Conservation (phyloP, 2,888 invertebrate species). For the Abrostola tripartita region DNA sequence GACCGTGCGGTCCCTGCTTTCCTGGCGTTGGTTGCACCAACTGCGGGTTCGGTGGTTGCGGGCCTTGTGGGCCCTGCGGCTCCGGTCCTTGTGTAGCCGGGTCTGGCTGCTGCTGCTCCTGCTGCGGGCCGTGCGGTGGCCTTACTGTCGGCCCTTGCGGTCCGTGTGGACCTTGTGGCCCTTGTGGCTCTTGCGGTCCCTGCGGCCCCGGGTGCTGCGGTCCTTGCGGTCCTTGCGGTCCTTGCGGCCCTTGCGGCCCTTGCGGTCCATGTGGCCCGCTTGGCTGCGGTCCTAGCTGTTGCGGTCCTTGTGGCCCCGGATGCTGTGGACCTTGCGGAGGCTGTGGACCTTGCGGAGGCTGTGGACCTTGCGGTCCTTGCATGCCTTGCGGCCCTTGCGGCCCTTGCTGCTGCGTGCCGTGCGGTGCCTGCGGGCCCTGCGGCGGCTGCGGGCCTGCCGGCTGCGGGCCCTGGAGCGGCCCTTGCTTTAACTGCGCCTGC, state of each 20-base stretch:
- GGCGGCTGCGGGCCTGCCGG: constrained; percentile 14
- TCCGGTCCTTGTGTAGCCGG: constrained; percentile 55
- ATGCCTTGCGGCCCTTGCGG: constrained; percentile 47
- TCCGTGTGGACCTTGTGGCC: constrained; percentile 15
- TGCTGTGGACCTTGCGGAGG: constrained; percentile 46
- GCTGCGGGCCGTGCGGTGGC: constrained; percentile 23
- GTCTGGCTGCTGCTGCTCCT: constrained; percentile 30
- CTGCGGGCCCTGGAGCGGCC: constrained; percentile 52
- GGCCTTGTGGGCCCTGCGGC: constrained; percentile 46
- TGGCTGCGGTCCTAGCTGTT: constrained; percentile 46
- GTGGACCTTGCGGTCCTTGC: constrained; percentile 57
- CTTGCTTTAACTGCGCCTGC: constrained; percentile 53
- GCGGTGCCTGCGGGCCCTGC: constrained; percentile 29
- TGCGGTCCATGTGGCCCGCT: constrained; percentile 30
- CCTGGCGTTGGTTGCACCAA: constrained; percentile 22
- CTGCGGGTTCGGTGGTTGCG: constrained; percentile 47
- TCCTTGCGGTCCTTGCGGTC: constrained; percentile 59
- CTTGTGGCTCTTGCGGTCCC: constrained; percentile 25
- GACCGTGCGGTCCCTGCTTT: constrained; percentile 29
- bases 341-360: constrained; percentile 47
- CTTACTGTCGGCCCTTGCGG: constrained; percentile 5
- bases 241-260: constrained; percentile 52
- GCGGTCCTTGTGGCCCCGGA: constrained; percentile 53
- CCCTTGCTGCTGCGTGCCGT: constrained; percentile 50
- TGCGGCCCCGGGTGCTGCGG: constrained; percentile 30